A percentile compares a stretch with the other conserved stretches of the same genome.
phyloP scores from a whole-genome alignment of 2,113 vertebrate genomes.

The Camelus dromedarius region DNA sequence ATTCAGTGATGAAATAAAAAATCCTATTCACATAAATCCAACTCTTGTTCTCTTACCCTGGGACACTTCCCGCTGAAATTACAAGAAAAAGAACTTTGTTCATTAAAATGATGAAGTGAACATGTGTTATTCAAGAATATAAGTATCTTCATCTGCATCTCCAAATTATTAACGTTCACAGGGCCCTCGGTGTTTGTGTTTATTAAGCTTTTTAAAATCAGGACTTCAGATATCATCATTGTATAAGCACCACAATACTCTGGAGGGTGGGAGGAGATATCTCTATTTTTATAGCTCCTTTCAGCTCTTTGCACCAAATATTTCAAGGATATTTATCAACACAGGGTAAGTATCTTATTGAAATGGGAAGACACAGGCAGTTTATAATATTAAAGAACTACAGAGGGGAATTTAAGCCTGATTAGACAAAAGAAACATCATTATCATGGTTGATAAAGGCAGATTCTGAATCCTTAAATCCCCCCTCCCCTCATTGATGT shows the following conservation, averaged over 20 bases:
- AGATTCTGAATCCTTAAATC: not conserved
- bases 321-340: not conserved
- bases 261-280: no score
- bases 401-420: constrained; percentile 6
- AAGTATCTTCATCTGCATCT: not conserved
- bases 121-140: constrained; percentile 47
- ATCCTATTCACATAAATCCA: constrained; percentile 60
- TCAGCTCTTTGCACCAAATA: constrained; percentile 13
- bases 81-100: constrained; percentile 60
- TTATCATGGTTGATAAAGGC: not conserved
- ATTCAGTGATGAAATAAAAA: constrained; percentile 70
- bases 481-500: not conserved
- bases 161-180: constrained; percentile 43
- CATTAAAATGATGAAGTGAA: constrained; percentile 66
- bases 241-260: not conserved
- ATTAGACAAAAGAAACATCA: not conserved
- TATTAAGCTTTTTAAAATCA: not conserved
- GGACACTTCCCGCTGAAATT: constrained; percentile 52
- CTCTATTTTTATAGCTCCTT: constrained; percentile 2
- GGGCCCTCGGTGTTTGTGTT: constrained; percentile 28
- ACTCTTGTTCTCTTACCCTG: constrained; percentile 63
- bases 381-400: not conserved
- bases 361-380: not conserved
- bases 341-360: not conserved
- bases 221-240: not conserved